phyloP scores from a whole-genome alignment of 2,888 invertebrate species.

The Heliconius hortense region DNA sequence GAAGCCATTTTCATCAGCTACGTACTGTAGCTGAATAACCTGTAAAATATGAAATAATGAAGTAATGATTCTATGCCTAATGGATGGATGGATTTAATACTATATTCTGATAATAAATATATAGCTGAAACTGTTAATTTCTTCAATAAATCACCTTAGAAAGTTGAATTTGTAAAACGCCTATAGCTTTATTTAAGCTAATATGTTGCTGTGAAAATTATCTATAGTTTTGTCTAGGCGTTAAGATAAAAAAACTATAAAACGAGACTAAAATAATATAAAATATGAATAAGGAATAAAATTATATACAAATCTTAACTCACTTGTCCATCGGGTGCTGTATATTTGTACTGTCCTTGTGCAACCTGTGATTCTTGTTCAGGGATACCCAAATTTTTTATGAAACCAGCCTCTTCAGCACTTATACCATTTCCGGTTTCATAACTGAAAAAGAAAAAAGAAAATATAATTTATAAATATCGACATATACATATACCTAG shows the following conservation, averaged over 20 bases:
- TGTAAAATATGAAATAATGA: conserved; percentile 48
- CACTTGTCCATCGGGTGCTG: conserved; percentile 82
- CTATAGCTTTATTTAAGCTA: background rate
- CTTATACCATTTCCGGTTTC: conserved; percentile 86
- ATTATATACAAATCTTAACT: conserved; percentile 4
- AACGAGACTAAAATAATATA: background rate
- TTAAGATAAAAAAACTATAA: background rate
- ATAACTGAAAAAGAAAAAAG: conserved; percentile 60
- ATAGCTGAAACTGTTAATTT: background rate
- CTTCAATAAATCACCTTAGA: background rate
- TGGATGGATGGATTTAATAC: background rate
- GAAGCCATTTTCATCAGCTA: conserved; percentile 89
- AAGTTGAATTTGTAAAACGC: background rate
- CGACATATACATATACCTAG: background rate
- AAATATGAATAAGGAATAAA: background rate
- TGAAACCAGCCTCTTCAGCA: conserved; percentile 82
- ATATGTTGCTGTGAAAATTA: background rate
- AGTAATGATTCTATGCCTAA: background rate
- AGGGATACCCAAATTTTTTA: conserved; percentile 81
- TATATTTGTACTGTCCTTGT: conserved; percentile 84
- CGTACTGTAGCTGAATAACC: conserved; percentile 83
- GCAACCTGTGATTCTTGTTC: conserved; percentile 81
- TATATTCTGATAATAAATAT: background rate
- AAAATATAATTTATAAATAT: background rate
- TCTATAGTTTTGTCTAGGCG: background rate